Evolutionary conservation across 1,140 invertebrate species (phyloP).

Genomic region (Carcinoscorpius rotundicauda): DNA sequence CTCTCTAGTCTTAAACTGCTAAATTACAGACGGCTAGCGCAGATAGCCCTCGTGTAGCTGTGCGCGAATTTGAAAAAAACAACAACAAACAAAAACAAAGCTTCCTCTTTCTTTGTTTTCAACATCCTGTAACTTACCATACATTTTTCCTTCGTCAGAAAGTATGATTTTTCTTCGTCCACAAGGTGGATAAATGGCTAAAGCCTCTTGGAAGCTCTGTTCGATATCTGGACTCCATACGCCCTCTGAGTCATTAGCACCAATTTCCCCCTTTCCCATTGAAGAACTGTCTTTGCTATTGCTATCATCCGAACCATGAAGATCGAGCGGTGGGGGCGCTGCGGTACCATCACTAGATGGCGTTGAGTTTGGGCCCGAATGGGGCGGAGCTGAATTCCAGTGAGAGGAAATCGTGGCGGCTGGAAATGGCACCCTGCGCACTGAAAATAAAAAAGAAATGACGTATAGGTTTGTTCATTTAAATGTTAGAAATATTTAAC

Average conservation of each 20-base stretch:
- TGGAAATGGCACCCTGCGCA: neutral
- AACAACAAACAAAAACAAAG: too few species aligned
- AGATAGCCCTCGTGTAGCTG: too few species aligned
- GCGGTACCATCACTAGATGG: constrained; percentile 4
- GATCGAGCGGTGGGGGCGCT: constrained; percentile 31
- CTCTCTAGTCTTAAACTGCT: too few species aligned
- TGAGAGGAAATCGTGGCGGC: constrained; percentile 63
- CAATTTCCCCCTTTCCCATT: constrained; percentile 44
- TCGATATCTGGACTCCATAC: constrained; percentile 99
- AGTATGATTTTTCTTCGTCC: constrained; percentile 98
- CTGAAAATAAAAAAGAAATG: too few species aligned
- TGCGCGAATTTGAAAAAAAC: too few species aligned
- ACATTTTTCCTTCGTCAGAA: constrained; percentile 99
- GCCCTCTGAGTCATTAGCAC: constrained; percentile 92
- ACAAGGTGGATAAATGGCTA: constrained; percentile 98
- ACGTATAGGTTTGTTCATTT: too few species aligned
- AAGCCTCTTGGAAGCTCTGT: constrained; percentile 98
- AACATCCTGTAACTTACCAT: constrained; percentile 60
- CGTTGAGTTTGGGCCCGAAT: constrained; percentile 37
- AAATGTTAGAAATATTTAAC: too few species aligned
- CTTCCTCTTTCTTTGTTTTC: too few species aligned
- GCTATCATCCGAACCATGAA: constrained; percentile 32
- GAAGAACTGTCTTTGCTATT: constrained; percentile 20
- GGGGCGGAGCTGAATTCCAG: constrained; percentile 56
- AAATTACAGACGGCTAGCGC: too few species aligned